These are phyloP conservation scores for Pseudobourletiella spinata DNA, from an alignment of 1,140 invertebrate species.

Conservation along the genomic window DNA sequence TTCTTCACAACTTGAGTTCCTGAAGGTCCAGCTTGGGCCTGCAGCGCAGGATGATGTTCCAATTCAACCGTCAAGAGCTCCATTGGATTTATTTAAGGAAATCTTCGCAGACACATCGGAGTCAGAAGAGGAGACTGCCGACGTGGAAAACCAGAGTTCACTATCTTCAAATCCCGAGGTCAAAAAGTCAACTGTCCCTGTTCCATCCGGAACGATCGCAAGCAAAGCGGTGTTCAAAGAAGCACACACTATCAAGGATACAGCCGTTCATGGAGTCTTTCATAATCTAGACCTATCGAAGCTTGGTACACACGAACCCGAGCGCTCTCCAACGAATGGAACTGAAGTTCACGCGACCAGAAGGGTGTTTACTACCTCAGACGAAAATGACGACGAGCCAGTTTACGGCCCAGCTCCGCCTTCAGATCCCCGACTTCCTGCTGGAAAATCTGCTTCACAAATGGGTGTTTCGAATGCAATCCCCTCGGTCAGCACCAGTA, in stretches of 20 bases:
- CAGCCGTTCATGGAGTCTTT: conserved; percentile 10
- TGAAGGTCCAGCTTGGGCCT: neutral
- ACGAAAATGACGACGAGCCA: no score
- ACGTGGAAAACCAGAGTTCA: neutral
- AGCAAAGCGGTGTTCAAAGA: neutral
- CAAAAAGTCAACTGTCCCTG: neutral
- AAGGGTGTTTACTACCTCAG: no score
- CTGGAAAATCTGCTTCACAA: neutral
- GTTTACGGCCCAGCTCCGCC: conserved; percentile 14
- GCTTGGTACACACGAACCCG: neutral
- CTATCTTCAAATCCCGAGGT: neutral
- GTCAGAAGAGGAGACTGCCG: conserved; percentile 18
- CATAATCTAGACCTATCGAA: conserved; percentile 22
- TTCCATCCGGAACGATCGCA: neutral
- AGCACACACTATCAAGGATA: neutral
- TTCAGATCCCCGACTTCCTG: neutral
- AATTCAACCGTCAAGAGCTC: conserved; percentile 11
- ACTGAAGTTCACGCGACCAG: neutral
- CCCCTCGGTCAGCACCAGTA: neutral
- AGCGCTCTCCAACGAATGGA: neutral
- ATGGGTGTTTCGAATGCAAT: neutral
- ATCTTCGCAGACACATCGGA: conserved; percentile 35
- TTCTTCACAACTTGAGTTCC: neutral
- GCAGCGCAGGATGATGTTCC: neutral
- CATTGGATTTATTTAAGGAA: conserved; percentile 34